These are phyloP conservation scores for Patella depressa DNA, from an alignment of 2,888 invertebrate species.

Conservation along the genomic window DNA sequence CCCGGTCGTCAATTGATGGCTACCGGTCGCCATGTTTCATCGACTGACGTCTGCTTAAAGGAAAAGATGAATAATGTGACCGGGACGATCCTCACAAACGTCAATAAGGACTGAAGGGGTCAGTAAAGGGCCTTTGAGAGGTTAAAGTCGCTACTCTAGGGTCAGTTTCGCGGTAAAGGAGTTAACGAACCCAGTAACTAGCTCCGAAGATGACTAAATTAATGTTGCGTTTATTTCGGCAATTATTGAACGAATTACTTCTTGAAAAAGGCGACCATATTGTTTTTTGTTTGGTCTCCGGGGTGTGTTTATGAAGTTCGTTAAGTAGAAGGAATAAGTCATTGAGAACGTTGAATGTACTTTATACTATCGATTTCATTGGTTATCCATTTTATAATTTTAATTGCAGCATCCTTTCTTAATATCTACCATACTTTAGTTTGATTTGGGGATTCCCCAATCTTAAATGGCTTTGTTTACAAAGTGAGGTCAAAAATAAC, in stretches of 20 bases:
- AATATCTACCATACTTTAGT: no score
- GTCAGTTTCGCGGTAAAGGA: slow-evolving; percentile 6
- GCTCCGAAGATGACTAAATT: slow-evolving; percentile 4
- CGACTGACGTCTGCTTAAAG: slow-evolving; percentile 6
- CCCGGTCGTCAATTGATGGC: not conserved
- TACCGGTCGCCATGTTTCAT: slow-evolving; percentile 8
- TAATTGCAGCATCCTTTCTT: no score
- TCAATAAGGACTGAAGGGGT: slow-evolving; percentile 10
- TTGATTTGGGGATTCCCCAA: no score
- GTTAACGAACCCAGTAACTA: slow-evolving; percentile 6
- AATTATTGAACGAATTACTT: not conserved
- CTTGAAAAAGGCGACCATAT: slow-evolving; percentile 1
- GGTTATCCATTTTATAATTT: no score
- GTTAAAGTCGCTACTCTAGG: not conserved
- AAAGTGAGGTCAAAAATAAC: no score
- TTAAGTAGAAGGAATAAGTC: no score
- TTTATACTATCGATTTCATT: no score
- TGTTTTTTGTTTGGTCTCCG: not conserved
- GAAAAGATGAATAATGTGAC: slow-evolving; percentile 8
- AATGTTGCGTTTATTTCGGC: slow-evolving; percentile 7
- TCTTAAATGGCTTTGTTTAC: no score
- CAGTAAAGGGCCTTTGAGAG: not conserved
- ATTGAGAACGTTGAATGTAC: no score
- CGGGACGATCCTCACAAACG: slow-evolving; percentile 7
- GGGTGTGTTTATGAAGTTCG: no score